Percentiles rank a stretch among this genome's conserved stretches.
phyloP scores from a whole-genome alignment of 2,888 invertebrate genomes.

The Sinohyriopsis cumingii region DNA sequence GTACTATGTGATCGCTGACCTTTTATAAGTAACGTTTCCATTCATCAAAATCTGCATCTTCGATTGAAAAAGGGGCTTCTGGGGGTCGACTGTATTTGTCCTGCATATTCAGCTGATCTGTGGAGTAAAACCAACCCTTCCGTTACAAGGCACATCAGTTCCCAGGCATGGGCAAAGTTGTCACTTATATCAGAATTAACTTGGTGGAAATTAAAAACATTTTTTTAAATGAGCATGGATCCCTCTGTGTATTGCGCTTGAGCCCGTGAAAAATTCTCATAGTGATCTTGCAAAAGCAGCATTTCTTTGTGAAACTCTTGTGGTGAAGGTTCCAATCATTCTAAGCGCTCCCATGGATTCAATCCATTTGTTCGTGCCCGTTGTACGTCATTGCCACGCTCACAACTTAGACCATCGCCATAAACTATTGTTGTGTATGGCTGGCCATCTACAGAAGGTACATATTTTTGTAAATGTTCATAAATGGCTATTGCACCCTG shows the following conservation, averaged over 20 bases:
- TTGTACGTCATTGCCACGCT: too few species aligned
- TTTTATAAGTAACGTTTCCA: constrained; percentile 9
- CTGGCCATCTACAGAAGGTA: too few species aligned
- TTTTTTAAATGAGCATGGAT: constrained; percentile 25
- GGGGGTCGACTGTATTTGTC: constrained; percentile 2
- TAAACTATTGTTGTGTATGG: too few species aligned
- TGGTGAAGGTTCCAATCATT: constrained; percentile 21
- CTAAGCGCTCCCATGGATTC: constrained; percentile 18
- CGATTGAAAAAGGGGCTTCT: constrained; percentile 10
- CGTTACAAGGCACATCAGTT: constrained; percentile 21
- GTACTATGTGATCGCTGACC: constrained; percentile 6
- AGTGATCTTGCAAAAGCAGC: constrained; percentile 29
- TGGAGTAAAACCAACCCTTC: constrained; percentile 18
- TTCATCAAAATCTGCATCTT: not conserved
- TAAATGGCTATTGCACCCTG: constrained; percentile 15
- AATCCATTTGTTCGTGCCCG: constrained; percentile 19
- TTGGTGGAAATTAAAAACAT: constrained; percentile 18
- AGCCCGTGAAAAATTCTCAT: constrained; percentile 24
- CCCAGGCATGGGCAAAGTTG: constrained; percentile 35
- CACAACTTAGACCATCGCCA: constrained; percentile 28
- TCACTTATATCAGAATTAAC: constrained; percentile 29
- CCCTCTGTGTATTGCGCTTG: constrained; percentile 17
- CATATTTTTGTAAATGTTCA: constrained; percentile 22
- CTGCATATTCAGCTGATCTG: constrained; percentile 12
- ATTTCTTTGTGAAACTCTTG: constrained; percentile 37